These are phyloP conservation scores for Pterois miles DNA, from an alignment of 2,797 vertebrate genomes.

Conservation along the genomic window DNA sequence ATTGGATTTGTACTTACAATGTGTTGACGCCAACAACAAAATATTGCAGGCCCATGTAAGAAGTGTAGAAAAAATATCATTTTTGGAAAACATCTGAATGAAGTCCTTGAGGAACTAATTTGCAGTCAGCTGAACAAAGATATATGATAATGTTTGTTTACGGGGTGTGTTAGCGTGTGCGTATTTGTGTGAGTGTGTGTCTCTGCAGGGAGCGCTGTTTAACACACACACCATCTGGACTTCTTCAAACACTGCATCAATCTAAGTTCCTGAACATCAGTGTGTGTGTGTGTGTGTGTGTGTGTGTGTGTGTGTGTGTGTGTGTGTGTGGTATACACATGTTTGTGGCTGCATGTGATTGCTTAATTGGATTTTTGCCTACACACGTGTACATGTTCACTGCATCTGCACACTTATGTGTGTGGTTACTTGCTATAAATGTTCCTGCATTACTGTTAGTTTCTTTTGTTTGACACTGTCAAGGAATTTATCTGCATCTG, in stretches of 20 bases:
- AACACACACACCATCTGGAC: constrained; percentile 75
- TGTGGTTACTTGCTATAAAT: constrained; percentile 5
- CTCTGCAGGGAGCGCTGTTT: constrained; percentile 67
- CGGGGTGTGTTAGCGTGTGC: constrained; percentile 47
- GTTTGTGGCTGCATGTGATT: neutral
- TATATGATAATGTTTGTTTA: constrained; percentile 77
- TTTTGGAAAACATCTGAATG: constrained; percentile 50
- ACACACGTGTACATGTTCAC: neutral
- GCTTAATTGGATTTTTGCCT: constrained; percentile 11
- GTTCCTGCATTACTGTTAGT: neutral
- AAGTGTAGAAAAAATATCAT: constrained; percentile 21
- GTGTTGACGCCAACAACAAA: constrained; percentile 7
- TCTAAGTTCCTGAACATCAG: constrained; percentile 47
- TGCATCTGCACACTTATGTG: neutral
- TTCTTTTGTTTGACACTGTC: neutral
- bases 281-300: constrained; percentile 12
- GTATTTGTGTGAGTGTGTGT: constrained; percentile 47
- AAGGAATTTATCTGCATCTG: neutral
- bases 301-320: constrained; percentile 13
- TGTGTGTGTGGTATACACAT: neutral
- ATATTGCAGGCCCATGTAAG: constrained; percentile 1
- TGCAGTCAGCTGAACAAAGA: constrained; percentile 66
- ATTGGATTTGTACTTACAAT: neutral
- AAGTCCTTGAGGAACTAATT: constrained; percentile 70
- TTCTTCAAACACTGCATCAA: constrained; percentile 71